phyloP scores from a whole-genome alignment of 2,113 vertebrate species.

The Sterrhoptilus dennistouni region DNA sequence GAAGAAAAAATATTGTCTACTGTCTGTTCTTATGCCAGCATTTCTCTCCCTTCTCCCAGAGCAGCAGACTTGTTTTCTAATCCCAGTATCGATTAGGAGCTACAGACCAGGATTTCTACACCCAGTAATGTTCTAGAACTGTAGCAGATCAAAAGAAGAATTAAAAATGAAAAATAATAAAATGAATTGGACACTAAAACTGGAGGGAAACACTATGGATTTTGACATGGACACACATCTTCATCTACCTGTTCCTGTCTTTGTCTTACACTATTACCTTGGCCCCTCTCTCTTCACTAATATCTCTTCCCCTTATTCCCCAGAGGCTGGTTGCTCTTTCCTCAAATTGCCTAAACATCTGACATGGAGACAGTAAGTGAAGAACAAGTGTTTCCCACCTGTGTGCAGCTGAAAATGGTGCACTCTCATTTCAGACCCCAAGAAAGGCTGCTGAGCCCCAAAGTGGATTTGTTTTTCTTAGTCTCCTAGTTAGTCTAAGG shows the following conservation, averaged over 20 bases:
- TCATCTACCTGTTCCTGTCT: not conserved
- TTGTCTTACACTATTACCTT: not conserved
- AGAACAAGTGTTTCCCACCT: slow-evolving; percentile 24
- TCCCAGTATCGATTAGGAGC: not conserved
- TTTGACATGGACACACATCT: not conserved
- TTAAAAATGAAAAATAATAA: not conserved
- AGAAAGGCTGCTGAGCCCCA: not conserved
- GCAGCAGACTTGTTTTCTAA: not conserved
- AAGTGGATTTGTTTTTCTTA: slow-evolving; percentile 12
- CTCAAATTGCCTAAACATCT: not conserved
- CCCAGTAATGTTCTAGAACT: not conserved
- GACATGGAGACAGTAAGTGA: not conserved
- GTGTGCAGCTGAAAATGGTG: not conserved
- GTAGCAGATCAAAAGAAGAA: not conserved
- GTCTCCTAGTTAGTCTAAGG: not conserved
- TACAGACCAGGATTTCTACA: not conserved
- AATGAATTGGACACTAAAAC: not conserved
- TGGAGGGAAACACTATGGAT: not conserved
- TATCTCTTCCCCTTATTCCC: not conserved
- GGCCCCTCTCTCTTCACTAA: not conserved
- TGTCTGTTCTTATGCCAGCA: not conserved
- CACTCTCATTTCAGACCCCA: not conserved
- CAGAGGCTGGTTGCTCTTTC: not conserved
- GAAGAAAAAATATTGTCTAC: not conserved
- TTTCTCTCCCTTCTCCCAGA: not conserved